Percentiles rank a stretch among this genome's conserved stretches.
Conservation (phyloP, 2,888 invertebrate species). For the Macaria notata region DNA sequence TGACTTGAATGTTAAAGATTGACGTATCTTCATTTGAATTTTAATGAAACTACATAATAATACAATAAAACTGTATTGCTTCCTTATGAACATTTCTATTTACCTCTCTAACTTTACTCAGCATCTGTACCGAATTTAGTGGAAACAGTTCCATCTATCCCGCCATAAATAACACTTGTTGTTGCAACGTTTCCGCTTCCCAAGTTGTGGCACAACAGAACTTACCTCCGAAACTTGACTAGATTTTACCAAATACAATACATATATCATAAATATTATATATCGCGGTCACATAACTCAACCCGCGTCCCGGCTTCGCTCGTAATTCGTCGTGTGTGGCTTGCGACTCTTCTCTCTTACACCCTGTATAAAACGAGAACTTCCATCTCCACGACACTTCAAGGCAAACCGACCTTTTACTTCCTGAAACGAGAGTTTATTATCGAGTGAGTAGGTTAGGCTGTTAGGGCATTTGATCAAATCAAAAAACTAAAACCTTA, state of each 20-base stretch:
- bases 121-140: no score
- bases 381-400: slow-evolving; percentile 37
- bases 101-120: no score
- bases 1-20: no score
- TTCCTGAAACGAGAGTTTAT: slow-evolving; percentile 36
- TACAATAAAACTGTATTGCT: no score
- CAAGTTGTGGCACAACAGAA: slow-evolving; percentile 23
- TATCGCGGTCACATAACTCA: slow-evolving; percentile 72
- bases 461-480: slow-evolving; percentile 40
- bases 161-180: slow-evolving; percentile 10
- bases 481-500: slow-evolving; percentile 65
- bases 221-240: slow-evolving; percentile 40
- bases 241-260: slow-evolving; percentile 57
- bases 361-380: slow-evolving; percentile 51
- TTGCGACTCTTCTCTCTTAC: slow-evolving; percentile 65
- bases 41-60: no score
- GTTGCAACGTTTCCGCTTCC: slow-evolving; percentile 12
- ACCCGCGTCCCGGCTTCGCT: slow-evolving; percentile 65
- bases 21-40: no score
- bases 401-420: slow-evolving; percentile 44
- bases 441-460: slow-evolving; percentile 28
- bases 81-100: no score
- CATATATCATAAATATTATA: slow-evolving; percentile 72
- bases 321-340: slow-evolving; percentile 80
- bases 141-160: no score